Evolutionary conservation across 2,113 vertebrate genomes (phyloP).

Genomic region (Machaerirhynchus nigripectus): DNA sequence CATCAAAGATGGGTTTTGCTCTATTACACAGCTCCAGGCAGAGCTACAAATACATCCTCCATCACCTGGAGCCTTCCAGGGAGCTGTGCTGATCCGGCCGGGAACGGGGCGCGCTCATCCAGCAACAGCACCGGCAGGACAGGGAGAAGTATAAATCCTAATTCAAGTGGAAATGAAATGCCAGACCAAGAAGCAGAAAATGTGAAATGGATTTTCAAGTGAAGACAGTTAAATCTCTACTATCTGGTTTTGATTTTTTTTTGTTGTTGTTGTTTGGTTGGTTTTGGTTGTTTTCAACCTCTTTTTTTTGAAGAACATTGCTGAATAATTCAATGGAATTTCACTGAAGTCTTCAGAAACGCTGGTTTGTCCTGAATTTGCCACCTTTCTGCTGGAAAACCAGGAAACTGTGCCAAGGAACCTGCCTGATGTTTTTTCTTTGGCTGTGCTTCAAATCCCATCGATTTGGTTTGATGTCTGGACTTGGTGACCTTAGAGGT

Average conservation of each 20-base stretch:
- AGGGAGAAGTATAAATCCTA: background rate
- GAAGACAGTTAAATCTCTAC: background rate
- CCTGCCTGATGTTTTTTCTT: background rate
- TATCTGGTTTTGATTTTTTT: background rate
- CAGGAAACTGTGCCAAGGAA: background rate
- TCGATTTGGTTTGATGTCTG: background rate
- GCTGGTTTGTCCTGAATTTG: background rate
- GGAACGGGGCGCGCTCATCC: fast-evolving
- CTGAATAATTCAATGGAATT: background rate
- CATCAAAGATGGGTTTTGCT: background rate
- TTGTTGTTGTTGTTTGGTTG: background rate
- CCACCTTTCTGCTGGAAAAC: background rate
- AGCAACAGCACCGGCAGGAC: background rate
- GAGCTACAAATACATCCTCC: background rate
- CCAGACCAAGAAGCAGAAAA: background rate
- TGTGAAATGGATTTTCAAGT: background rate
- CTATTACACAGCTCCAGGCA: background rate
- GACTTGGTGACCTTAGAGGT: background rate
- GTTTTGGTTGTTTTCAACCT: background rate
- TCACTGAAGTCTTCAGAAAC: background rate
- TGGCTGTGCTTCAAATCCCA: background rate
- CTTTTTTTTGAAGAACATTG: fast-evolving
- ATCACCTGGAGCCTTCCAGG: background rate
- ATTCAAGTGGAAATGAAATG: background rate
- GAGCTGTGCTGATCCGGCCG: background rate